Evolutionary conservation across 2,113 vertebrate species (phyloP).

Genomic region (Neotoma lepida): DNA sequence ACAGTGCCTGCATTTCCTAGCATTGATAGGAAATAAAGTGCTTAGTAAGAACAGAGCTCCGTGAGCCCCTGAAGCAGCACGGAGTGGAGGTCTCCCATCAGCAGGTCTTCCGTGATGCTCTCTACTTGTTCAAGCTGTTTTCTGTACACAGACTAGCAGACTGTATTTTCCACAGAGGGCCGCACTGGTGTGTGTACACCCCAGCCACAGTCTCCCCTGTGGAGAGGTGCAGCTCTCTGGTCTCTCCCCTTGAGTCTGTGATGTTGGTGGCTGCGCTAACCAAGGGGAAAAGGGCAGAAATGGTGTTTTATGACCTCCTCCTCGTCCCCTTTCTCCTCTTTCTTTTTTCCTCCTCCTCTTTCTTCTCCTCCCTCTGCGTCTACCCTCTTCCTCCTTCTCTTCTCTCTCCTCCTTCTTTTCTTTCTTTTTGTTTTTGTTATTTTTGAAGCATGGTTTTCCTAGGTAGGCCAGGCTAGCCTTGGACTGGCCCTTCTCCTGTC

Average conservation of each 20-base stretch:
- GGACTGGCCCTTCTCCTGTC: background rate
- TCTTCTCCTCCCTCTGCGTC: background rate
- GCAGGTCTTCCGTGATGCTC: background rate
- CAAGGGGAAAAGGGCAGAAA: background rate
- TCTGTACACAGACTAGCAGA: background rate
- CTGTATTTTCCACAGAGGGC: conserved; percentile 3
- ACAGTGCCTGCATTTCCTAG: background rate
- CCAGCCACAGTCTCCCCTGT: background rate
- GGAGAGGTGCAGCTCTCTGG: background rate
- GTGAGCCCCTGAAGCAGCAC: background rate
- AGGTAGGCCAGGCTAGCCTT: background rate
- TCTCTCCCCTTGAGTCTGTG: background rate
- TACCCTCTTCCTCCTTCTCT: background rate
- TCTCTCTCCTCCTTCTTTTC: background rate
- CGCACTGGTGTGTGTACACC: background rate
- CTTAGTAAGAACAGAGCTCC: background rate
- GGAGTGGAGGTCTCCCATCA: background rate
- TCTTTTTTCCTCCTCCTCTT: background rate
- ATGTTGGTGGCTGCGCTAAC: background rate
- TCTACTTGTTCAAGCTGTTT: background rate
- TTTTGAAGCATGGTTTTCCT: background rate
- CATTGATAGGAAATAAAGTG: background rate
- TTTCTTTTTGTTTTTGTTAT: background rate
- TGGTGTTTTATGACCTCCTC: background rate
- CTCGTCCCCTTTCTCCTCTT: background rate